A percentile compares a stretch with the other conserved stretches of the same genome.
phyloP scores from a whole-genome alignment of 2,113 vertebrate genomes.

The Riparia riparia region DNA sequence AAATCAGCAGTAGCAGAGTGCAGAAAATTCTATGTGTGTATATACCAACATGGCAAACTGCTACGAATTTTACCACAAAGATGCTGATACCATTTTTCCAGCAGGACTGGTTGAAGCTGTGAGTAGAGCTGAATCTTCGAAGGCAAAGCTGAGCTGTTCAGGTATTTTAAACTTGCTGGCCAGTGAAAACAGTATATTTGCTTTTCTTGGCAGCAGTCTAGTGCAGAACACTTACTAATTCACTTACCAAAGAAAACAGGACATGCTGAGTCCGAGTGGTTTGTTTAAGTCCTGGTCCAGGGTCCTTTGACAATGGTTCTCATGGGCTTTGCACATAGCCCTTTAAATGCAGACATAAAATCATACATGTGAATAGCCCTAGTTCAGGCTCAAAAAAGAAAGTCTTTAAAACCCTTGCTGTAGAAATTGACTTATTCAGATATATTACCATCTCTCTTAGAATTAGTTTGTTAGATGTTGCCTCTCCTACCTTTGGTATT shows the following conservation, averaged over 20 bases:
- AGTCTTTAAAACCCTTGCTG: neutral
- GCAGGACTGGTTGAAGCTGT: neutral
- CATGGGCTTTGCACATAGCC: neutral
- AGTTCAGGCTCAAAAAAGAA: neutral
- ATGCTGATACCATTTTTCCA: neutral
- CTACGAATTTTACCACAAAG: neutral
- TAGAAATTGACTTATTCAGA: neutral
- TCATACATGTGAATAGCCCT: neutral
- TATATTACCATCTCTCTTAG: neutral
- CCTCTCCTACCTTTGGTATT: neutral
- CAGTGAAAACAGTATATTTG: constrained; percentile 7
- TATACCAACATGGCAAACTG: neutral
- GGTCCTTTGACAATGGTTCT: neutral
- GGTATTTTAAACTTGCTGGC: neutral
- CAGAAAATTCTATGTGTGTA: neutral
- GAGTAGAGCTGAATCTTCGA: neutral
- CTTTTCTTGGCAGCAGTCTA: constrained; percentile 21
- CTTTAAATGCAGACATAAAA: neutral
- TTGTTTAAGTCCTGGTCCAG: neutral
- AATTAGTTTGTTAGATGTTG: neutral
- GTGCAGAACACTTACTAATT: neutral
- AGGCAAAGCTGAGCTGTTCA: neutral
- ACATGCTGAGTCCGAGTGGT: neutral
- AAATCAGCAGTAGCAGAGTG: neutral
- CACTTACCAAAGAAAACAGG: constrained; percentile 35